Evolutionary conservation across 2,113 vertebrate species (phyloP), one percentile per base, ranked within the genome.

Genomic region (Varanus salvator): DNA sequence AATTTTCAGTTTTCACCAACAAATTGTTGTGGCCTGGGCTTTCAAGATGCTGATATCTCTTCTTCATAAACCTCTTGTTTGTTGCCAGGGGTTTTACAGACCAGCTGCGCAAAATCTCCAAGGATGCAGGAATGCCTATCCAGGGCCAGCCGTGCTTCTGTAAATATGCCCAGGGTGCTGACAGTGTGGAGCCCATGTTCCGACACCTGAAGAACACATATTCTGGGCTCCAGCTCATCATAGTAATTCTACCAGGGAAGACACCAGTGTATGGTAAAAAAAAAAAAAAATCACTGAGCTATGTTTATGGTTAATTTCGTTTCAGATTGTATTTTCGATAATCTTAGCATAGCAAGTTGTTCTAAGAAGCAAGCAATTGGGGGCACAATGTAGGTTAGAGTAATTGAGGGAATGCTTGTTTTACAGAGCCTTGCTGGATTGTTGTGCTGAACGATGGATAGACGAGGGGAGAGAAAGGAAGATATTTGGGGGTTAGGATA

Each of bases 111-210:
- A 99, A 99, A 96, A 99, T 99, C 96, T 99, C 99, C 1, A 99
- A 99, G 89, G 99, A 99, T 0, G 99, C 98, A 0, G 99, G 98
- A 89, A 99, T 99, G 99, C 98, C 99, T 0, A 99, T 99, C 93
- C 99, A 99, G 87, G 99, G 99, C 77, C 99, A 99, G 96, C 99
- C 99, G 44, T 99, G 99, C 83, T 99, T 99, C 97, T 99, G 99
- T 94, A 99, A 99, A 94, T 99, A 99, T 0, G 99, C 99, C 3
- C 99, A 99, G 95, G 99, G 99, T 31, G 98, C 99, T 0, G 99
- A 99, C 97, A 99, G 99, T 0, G 99, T 99, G 96, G 99, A 99
- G 97, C 99, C 99, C 95, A 99, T 99, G 99, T 99, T 99, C 95
- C 97, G 99, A 88, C 99, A 99, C 97, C 98, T 99, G 94, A 99